phyloP scores from a whole-genome alignment of 2,888 invertebrate species.

The Scaptomyza polygonia region DNA sequence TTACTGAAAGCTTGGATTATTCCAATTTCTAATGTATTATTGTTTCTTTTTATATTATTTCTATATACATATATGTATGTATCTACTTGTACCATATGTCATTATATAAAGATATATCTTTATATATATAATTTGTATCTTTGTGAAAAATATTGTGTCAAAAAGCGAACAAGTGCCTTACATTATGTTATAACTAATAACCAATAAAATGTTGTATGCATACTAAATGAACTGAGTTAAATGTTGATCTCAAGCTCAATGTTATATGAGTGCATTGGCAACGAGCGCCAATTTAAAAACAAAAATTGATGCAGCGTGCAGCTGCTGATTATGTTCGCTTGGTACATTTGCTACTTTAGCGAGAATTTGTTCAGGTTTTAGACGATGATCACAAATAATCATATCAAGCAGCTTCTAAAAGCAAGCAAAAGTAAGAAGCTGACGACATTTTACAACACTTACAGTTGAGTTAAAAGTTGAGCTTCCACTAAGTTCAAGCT shows the following conservation, averaged over 20 bases:
- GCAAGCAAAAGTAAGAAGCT: background rate
- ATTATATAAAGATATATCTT: conserved; percentile 11
- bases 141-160: conserved; percentile 55
- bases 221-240: background rate
- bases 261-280: too few species aligned
- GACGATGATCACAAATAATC: background rate
- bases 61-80: conserved; percentile 20
- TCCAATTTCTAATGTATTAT: conserved; percentile 48
- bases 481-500: background rate
- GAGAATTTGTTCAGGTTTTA: background rate
- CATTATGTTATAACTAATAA: conserved; percentile 31
- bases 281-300: too few species aligned
- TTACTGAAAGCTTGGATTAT: conserved; percentile 27
- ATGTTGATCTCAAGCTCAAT: background rate
- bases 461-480: too few species aligned
- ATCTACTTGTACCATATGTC: conserved; percentile 42
- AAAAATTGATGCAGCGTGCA: too few species aligned
- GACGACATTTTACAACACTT: too few species aligned
- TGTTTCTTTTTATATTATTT: conserved; percentile 12
- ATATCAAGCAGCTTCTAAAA: background rate
- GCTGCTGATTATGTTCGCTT: background rate
- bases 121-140: conserved; percentile 16
- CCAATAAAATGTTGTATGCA: conserved; percentile 34
- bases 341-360: background rate
- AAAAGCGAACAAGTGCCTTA: conserved; percentile 67